Base-by-base conservation (phyloP, 2,797 vertebrate species). In the Acridotheres tristis region DNA sequence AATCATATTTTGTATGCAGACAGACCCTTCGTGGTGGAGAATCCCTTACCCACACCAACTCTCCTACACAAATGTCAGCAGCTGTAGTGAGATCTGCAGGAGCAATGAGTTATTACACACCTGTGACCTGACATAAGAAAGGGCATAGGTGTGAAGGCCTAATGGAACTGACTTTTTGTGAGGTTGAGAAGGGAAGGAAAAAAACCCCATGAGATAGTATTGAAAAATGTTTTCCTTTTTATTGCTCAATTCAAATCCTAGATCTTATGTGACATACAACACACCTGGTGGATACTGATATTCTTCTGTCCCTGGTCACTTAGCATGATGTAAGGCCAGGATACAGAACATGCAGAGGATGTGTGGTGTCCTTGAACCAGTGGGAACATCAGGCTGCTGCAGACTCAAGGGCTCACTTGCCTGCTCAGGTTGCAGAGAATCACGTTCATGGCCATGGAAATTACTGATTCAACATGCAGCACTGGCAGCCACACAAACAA, bases 261-360 rank as follows among this genome's bases (percentile, higher is more conserved):
- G 29, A 27, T 77, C 15, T 23, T n/a, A 26, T 4, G 5, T 8
- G 34, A 54, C 22, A 11, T 6, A 14, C 4, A 34, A 13, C 25
- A 43, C 42, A 26, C 25, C 9, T 34, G 36, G 16, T 12, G 26
- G 38, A 54, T 57, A 18, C 57, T 66, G 63, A 22, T 30, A 0
- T 32, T 81, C 62, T 73, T 55, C 62, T 75, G 29, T 50, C n/a
- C 34, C 40, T 57, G 42, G 29, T 55, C 19, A 61, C 32, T 57
- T 30, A 29, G 21, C 3, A 5, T 21, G 7, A 36, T 3, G 1
- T 25, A 6, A 65, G 22, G 34, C 36, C 63, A 63, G 27, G 19
- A 8, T 45, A 11, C 2, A 1, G n/a, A 25, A 30, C 11, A 7
- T 2, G 0, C 1, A 1, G 13, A 16, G 42, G 8, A 5, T 17